Base-by-base conservation (phyloP, 2,888 invertebrate species). In the Drosophila anomelani region DNA sequence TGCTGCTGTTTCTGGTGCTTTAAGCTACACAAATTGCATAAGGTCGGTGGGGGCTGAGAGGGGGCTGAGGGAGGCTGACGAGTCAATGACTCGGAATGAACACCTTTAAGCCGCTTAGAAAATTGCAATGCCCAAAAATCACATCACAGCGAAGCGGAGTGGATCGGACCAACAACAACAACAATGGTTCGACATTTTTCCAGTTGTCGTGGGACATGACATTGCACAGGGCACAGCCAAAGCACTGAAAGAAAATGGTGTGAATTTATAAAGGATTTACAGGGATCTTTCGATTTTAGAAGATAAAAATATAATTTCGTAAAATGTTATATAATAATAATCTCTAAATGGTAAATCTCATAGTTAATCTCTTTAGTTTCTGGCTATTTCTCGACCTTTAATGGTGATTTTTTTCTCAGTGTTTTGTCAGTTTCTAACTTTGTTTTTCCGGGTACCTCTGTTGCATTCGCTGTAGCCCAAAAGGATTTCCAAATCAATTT, bases 101-200 rank as follows among this genome's bases (percentile, higher is more conserved):
- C 88, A 85, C 77, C 81, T 88, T 88, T 85, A 88, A 88, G 88
- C 88, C 84, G 81, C 86, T 88, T 84, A 78, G 66, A 84, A 84
- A 81, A 82, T 81, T 82, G 79, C 85, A 77, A 77, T 78, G 77
- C 63, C 66, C 76, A 76, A 83, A 85, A 80, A 63, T 74, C 68
- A 75, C 57, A 68, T 57, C 67, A 57, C 57, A 49, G 41, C 41
- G 70, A 43, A 59, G 58, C 64, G 57, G 63, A 71, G 55, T 62
- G 49, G 55, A 32, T 54, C 46, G 17, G 15, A 17, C 66, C 51
- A 60, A 71, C 63, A 76, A 60, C 53, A 61, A 69, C 61, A 71
- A 76, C 64, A 83, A 79, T 79, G 68, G 61, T 67, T 53, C 17
- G 55, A 39, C 57, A 49, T 61, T 70, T 49, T 63, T 64, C 54